Evolutionary conservation across 2,888 invertebrate genomes (phyloP).

Genomic region (Volucella inflata): DNA sequence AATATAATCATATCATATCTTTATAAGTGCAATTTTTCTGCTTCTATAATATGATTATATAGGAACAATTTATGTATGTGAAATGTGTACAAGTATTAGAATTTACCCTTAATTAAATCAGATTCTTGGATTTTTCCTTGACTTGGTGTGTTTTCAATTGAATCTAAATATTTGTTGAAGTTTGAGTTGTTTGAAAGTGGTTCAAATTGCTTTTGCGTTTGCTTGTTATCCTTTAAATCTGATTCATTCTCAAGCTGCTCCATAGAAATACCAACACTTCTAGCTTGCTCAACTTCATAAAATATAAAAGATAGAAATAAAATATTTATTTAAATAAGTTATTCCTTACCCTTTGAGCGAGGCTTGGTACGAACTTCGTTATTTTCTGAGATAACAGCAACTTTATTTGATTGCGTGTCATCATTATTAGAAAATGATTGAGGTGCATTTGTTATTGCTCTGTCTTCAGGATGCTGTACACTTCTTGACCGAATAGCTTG

Average conservation of each 20-base stretch:
- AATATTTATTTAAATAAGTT: neutral
- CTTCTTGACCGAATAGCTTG: slow-evolving; percentile 76
- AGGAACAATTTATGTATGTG: too few species aligned
- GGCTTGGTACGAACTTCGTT: neutral
- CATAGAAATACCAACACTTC: slow-evolving; percentile 19
- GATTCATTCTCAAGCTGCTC: slow-evolving; percentile 2
- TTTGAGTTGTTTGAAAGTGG: slow-evolving; percentile 7
- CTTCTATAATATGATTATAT: too few species aligned
- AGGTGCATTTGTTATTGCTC: slow-evolving; percentile 8
- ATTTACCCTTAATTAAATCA: too few species aligned
- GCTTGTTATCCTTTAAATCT: neutral
- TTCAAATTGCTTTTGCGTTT: slow-evolving; percentile 16
- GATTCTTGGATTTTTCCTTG: too few species aligned
- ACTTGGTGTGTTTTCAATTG: too few species aligned
- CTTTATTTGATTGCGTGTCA: slow-evolving; percentile 6
- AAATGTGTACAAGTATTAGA: too few species aligned
- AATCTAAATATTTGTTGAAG: slow-evolving; percentile 21
- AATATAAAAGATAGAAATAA: neutral
- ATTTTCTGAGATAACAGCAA: neutral
- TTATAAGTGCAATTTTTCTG: too few species aligned
- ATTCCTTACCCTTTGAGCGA: slow-evolving; percentile 21
- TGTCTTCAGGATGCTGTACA: slow-evolving; percentile 61
- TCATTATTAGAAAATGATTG: neutral
- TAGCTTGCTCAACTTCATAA: slow-evolving; percentile 27
- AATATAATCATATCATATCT: too few species aligned